Conservation (phyloP, 2,797 vertebrate species). For the Esox masquinongy region DNA sequence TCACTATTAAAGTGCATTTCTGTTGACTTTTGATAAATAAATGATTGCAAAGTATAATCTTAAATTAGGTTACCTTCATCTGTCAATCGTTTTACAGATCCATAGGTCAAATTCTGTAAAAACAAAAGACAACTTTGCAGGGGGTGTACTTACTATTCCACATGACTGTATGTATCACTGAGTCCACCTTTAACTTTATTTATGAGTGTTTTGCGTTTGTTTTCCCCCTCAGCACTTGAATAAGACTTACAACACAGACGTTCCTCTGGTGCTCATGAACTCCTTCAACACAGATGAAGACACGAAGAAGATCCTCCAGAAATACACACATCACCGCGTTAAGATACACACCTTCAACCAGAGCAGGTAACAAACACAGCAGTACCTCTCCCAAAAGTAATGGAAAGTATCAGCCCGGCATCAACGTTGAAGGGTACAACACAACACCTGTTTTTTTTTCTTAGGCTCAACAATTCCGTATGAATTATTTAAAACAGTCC, state of each 20-base stretch:
- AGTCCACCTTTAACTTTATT: no score
- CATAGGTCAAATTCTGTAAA: no score
- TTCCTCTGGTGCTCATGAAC: slow-evolving; percentile 63
- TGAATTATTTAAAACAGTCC: slow-evolving; percentile 52
- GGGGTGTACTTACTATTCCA: no score
- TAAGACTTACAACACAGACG: slow-evolving; percentile 80
- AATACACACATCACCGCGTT: slow-evolving; percentile 76
- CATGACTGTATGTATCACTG: no score
- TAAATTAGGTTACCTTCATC: no score
- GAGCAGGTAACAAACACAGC: slow-evolving; percentile 17
- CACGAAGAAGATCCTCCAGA: slow-evolving; percentile 74
- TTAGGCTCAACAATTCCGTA: slow-evolving; percentile 12
- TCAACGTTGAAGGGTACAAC: no score
- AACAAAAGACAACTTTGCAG: no score
- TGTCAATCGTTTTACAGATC: no score
- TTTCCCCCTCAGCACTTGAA: slow-evolving; percentile 69
- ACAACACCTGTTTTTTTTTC: not conserved
- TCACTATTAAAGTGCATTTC: no score
- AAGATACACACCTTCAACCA: slow-evolving; percentile 83
- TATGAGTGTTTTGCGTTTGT: not conserved
- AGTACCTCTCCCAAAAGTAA: not conserved
- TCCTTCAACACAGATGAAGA: slow-evolving; percentile 78
- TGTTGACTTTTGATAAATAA: no score
- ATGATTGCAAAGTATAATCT: no score
- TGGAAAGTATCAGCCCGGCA: no score